phyloP scores from a whole-genome alignment of 2,797 vertebrate genomes.

The Morus bassanus region DNA sequence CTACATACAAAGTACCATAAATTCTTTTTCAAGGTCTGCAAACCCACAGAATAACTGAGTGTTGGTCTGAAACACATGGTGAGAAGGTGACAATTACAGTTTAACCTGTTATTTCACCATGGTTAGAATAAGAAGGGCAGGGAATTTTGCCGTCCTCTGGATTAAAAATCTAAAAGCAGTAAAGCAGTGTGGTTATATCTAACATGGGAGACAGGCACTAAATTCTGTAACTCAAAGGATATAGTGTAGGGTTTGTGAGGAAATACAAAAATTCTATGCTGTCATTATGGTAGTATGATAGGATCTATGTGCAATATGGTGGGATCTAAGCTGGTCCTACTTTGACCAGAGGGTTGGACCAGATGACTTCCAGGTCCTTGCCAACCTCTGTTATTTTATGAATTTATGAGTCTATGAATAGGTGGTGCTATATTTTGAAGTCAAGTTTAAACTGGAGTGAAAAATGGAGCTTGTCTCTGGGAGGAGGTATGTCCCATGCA shows the following conservation, averaged over 20 bases:
- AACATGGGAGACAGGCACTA: fast-evolving
- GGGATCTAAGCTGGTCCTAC: background rate
- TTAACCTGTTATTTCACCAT: background rate
- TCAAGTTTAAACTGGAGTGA: background rate
- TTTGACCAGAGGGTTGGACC: background rate
- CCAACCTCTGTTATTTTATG: background rate
- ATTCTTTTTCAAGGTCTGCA: background rate
- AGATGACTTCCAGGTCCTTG: background rate
- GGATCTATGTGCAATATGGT: background rate
- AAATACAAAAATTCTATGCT: background rate
- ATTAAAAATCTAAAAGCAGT: background rate
- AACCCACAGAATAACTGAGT: background rate
- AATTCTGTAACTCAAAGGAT: background rate
- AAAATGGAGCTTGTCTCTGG: background rate
- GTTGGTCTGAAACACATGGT: background rate
- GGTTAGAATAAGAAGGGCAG: background rate
- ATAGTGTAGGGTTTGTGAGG: background rate
- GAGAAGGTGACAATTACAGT: background rate
- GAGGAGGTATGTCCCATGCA: background rate
- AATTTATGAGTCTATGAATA: background rate
- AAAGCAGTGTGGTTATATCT: background rate
- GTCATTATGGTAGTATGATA: background rate
- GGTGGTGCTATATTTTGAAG: background rate
- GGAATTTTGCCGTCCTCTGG: background rate
- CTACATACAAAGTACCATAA: background rate